These are phyloP conservation scores for Cephonodes hylas DNA, from an alignment of 2,888 invertebrate species.

Conservation along the genomic window DNA sequence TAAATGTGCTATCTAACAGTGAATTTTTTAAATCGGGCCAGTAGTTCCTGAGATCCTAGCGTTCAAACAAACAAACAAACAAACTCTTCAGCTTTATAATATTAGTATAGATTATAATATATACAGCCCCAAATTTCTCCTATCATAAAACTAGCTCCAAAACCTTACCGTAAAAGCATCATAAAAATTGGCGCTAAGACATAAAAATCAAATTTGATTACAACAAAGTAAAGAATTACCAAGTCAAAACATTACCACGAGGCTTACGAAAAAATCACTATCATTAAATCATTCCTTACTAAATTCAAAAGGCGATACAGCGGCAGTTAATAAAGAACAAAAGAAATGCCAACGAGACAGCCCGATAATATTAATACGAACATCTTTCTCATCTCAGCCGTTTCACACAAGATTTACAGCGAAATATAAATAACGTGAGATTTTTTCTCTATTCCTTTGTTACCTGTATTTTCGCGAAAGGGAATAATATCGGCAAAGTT, in stretches of 20 bases:
- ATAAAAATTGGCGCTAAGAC: too few species aligned
- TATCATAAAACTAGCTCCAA: too few species aligned
- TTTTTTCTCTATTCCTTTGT: constrained; percentile 25
- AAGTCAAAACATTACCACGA: neutral
- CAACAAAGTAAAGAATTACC: neutral
- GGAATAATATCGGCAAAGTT: constrained; percentile 44
- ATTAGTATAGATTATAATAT: too few species aligned
- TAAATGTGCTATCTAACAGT: too few species aligned
- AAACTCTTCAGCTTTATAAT: too few species aligned
- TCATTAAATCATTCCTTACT: neutral
- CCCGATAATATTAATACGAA: constrained; percentile 11
- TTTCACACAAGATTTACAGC: constrained; percentile 13
- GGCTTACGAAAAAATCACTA: neutral
- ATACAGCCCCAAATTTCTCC: too few species aligned
- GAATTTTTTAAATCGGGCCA: too few species aligned
- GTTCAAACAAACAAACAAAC: too few species aligned
- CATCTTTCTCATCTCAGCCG: neutral
- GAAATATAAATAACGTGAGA: constrained; percentile 27
- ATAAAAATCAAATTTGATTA: neutral
- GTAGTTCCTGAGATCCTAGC: too few species aligned
- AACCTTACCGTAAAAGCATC: too few species aligned
- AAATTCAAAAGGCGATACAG: neutral
- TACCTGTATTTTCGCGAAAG: constrained; percentile 27
- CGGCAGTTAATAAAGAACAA: neutral
- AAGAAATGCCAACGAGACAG: neutral